A percentile compares a stretch with the other conserved stretches of the same genome.
These are phyloP conservation scores for Alcedo quadribrachys DNA, from an alignment of 2,797 vertebrate genomes.

Conservation along the genomic window DNA sequence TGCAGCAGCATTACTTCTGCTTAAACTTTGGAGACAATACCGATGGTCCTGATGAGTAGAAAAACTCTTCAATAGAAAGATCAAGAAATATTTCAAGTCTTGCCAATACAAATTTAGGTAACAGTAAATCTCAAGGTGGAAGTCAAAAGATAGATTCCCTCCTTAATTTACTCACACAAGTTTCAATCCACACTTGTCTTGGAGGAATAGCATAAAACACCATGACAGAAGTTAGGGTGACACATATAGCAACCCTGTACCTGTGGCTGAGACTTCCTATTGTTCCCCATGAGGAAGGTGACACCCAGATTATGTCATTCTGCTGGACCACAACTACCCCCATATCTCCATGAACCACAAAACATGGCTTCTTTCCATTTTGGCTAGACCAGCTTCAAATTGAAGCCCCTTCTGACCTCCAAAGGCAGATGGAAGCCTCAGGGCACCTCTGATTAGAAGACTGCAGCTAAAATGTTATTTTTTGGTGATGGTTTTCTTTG, in stretches of 20 bases:
- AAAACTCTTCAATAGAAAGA: background rate
- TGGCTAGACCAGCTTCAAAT: background rate
- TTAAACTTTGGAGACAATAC: background rate
- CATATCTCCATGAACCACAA: background rate
- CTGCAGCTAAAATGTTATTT: background rate
- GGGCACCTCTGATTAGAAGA: background rate
- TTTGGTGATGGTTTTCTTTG: background rate
- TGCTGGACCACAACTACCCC: background rate
- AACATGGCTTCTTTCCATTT: background rate
- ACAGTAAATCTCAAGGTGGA: background rate
- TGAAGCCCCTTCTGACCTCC: background rate
- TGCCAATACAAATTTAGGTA: background rate
- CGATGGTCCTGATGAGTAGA: background rate
- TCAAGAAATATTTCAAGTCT: background rate
- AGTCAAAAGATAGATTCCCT: background rate
- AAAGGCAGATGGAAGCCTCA: background rate
- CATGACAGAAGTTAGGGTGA: background rate
- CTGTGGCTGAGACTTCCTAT: fast-evolving
- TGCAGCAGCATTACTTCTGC: background rate
- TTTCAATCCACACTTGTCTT: background rate
- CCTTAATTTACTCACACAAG: background rate
- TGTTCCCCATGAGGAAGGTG: background rate
- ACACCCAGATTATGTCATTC: background rate
- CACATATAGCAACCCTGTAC: background rate
- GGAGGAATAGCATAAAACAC: background rate